Percentiles rank a stretch among this genome's conserved stretches.
Conservation (phyloP, 2,797 vertebrate genomes). For the Sphenodon punctatus region DNA sequence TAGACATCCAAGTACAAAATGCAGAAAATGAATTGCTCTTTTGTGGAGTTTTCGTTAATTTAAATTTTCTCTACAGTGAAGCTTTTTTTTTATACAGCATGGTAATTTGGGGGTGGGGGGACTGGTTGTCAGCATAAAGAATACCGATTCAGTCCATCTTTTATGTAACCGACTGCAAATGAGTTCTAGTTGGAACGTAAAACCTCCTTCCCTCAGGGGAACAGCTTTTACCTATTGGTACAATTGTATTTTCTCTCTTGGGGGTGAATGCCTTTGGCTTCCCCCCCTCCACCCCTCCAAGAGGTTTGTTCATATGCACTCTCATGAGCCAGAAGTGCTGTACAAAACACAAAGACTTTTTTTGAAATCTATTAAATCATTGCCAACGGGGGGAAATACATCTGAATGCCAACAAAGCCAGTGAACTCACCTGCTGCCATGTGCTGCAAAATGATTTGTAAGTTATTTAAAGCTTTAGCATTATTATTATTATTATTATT, state of each 20-base stretch:
- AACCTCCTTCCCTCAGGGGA: background rate
- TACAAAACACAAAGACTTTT: background rate
- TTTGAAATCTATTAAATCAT: background rate
- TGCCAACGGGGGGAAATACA: background rate
- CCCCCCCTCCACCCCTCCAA: fast-evolving
- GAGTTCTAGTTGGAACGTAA: too few relatives aligned
- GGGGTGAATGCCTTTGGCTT: background rate
- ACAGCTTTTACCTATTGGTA: background rate
- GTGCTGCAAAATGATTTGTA: background rate
- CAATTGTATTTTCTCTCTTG: background rate
- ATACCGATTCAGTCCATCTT: background rate
- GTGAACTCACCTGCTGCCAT: background rate
- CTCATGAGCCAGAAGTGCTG: background rate
- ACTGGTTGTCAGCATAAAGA: background rate
- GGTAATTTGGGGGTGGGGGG: background rate
- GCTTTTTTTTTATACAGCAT: background rate
- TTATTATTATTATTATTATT: too few relatives aligned
- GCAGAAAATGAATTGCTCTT: background rate
- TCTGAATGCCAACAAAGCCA: background rate
- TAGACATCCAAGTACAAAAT: background rate
- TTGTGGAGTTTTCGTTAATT: background rate
- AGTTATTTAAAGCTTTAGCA: too few relatives aligned
- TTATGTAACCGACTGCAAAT: background rate
- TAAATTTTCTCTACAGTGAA: background rate
- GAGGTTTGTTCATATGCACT: background rate